Conservation (phyloP, 2,113 vertebrate species). For the Tapirus terrestris region DNA sequence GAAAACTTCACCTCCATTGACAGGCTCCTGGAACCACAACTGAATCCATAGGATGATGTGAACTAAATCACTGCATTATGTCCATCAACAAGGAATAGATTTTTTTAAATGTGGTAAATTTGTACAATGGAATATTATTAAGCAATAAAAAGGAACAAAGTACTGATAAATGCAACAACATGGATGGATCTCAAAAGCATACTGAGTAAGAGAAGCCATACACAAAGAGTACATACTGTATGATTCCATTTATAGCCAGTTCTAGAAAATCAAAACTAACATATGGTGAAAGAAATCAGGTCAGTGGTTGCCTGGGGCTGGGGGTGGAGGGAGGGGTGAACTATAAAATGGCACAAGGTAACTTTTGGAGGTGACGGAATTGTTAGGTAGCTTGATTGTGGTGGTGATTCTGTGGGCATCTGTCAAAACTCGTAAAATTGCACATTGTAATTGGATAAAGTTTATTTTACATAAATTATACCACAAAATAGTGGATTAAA, state of each 20-base stretch:
- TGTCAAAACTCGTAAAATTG: conserved; percentile 17
- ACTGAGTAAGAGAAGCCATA: not conserved
- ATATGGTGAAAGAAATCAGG: not conserved
- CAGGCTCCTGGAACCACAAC: not conserved
- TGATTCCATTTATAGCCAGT: not conserved
- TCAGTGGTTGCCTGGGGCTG: not conserved
- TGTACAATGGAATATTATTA: not conserved
- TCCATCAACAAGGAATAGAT: not conserved
- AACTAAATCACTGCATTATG: not conserved
- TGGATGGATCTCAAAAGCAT: not conserved
- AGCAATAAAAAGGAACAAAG: conserved; percentile 24
- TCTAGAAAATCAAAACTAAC: conserved; percentile 42
- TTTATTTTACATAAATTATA: conserved; percentile 16
- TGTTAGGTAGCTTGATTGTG: not conserved
- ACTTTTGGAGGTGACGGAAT: not conserved
- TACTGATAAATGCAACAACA: not conserved
- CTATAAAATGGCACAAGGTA: not conserved
- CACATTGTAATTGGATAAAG: not conserved
- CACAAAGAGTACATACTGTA: not conserved
- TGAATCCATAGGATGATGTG: not conserved
- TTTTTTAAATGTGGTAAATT: not conserved
- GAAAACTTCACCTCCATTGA: not conserved
- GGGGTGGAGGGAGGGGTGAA: not conserved
- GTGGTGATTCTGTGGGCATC: not conserved
- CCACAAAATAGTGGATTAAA: conserved; percentile 19